Base-by-base conservation (phyloP, 2,888 invertebrate genomes). In the Operophtera brumata region DNA sequence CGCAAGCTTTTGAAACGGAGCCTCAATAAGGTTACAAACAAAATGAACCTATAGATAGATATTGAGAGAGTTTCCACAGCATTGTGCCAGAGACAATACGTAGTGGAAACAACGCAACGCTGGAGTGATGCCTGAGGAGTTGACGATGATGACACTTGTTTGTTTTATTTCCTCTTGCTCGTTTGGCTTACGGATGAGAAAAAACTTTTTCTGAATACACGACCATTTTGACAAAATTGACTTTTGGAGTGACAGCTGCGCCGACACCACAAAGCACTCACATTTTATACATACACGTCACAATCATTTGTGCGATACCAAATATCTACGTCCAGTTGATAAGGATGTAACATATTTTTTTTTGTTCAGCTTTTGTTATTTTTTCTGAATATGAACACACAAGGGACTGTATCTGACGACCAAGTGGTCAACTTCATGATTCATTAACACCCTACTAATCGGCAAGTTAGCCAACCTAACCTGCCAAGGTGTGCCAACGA, bases 101-200 rank as follows among this genome's bases (percentile, higher is more conserved):
- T 20, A 77, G 74, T 77, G 75, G 68, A 75, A 78, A 71, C 64
- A 59, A 57, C 57, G 59, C 40, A 47, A n/a, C 60, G 52, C 53
- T 62, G 66, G 65, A 69, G 67, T 67, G 73, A 70, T 70, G 71
- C 67, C 69, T 62, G 71, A 69, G 62, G 71, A 78, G 73, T 77
- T 80, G 79, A 74, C 77, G 80, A 74, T 86, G 86, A 87, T 85
- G 83, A 85, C 81, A 84, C 77, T 87, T 88, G 84, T 87, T 86
- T 86, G 83, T 85, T 86, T 85, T 84, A 86, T 84, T 83, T 77
- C 75, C 69, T 70, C 69, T 64, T 64, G 73, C 78, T 79, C 83
- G 80, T 85, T 86, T 80, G 72, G 69, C 69, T 67, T 62, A 62
- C 70, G 69, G 72, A 70, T 70, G 73, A 74, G 77, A 78, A 75